These are phyloP conservation scores for Oreochromis tanganicae DNA, from an alignment of 2,113 vertebrate genomes.

Conservation along the genomic window DNA sequence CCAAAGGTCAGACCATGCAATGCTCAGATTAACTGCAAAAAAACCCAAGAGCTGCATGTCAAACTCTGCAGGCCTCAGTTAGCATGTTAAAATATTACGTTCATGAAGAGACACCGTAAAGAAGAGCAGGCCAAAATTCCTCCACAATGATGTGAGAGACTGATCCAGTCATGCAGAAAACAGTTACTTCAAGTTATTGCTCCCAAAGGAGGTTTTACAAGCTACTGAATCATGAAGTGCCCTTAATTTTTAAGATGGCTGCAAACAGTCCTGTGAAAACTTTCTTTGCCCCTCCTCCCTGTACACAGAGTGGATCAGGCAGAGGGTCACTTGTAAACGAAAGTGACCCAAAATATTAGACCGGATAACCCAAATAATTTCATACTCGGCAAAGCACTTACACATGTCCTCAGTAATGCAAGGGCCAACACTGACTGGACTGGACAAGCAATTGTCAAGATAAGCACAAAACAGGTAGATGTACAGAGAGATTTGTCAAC, in stretches of 20 bases:
- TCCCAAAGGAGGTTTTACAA: not conserved
- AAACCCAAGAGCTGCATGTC: too few species aligned
- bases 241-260: not conserved
- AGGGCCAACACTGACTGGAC: not conserved
- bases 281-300: not conserved
- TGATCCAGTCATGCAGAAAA: not conserved
- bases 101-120: not conserved
- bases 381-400: not conserved
- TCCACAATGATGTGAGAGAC: not conserved
- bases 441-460: not conserved
- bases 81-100: not conserved
- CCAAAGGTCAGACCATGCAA: not conserved
- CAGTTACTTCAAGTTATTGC: not conserved
- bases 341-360: not conserved
- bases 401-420: not conserved
- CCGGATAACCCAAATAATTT: not conserved
- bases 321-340: not conserved
- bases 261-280: not conserved
- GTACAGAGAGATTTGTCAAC: not conserved
- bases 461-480: not conserved
- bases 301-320: not conserved
- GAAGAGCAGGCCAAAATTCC: not conserved
- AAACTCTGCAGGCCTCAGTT: not conserved
- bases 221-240: not conserved
- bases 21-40: not conserved